Base-by-base conservation (phyloP, 2,888 invertebrate species). In the Apamea epomidion region DNA sequence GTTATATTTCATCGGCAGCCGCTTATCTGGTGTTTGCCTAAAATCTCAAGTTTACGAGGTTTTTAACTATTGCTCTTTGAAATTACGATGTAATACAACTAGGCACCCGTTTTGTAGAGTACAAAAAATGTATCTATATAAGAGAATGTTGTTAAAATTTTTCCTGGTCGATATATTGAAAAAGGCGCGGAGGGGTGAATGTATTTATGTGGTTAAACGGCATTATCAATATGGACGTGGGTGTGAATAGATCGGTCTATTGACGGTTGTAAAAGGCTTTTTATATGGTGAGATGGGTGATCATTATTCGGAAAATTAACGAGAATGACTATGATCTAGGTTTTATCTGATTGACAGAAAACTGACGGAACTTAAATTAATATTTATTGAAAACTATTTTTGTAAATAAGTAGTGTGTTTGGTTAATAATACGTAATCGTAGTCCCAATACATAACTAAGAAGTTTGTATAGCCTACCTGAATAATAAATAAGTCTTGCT, bases 21-120 rank as follows among this genome's bases (percentile, higher is more conserved):
- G 58, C 69, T 86, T 84, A 88, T 84, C 81, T 82, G 29, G 65
- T 64, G 73, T 85, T 87, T 83, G 82, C 77, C 74, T 79, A 73
- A 83, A 86, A 85, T 78, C 88, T 89, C 48, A 73, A 80, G 45
- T 88, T 89, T 83, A 89, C 73, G 88, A 84, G 21, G 18, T 16
- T 78, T 78, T 86, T 89, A 86, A 89, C 78, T 88, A 88, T 81
- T 70, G 21, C 51, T 74, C 58, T 83, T 83, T 62, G 25, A 76
- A 74, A 86, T 84, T 65, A 83, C 76, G 83, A 85, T 81, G 80
- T 78, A 45, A 74, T 81, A 76, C 70, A 65, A 75, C 58, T 69
- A 73, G 62, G 37, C 29, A 48, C 21, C 32, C n/a, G 72, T 78
- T 86, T 84, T 72, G 37, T 67, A 7, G 10, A 32, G 29, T 18